These are phyloP conservation scores for Caenorhabditis tropicalis DNA, from an alignment of 1,140 invertebrate species.

Conservation along the genomic window DNA sequence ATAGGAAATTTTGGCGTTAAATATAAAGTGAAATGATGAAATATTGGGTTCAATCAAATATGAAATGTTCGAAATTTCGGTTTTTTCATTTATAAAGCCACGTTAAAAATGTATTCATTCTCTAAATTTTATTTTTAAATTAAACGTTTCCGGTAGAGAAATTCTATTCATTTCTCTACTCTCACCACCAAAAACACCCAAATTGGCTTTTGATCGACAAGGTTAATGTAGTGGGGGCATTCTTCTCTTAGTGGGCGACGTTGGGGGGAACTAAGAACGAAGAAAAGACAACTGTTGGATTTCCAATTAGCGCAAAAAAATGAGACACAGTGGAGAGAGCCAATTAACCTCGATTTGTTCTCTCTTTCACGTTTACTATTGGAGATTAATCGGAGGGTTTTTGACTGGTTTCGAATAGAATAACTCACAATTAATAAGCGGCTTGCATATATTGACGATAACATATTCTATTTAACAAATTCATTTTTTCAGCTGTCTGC, in stretches of 20 bases:
- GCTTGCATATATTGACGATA: too few species aligned
- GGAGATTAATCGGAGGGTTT: not conserved
- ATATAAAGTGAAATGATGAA: too few species aligned
- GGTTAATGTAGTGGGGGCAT: constrained; percentile 1
- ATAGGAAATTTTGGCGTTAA: not conserved
- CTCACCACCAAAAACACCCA: not conserved
- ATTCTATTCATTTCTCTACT: not conserved
- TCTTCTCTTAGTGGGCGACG: not conserved
- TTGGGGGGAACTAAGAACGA: not conserved
- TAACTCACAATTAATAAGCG: too few species aligned
- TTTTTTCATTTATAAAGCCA: too few species aligned
- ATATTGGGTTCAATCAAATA: too few species aligned
- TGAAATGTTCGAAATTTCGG: not conserved
- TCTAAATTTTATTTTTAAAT: too few species aligned
- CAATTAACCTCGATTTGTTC: constrained; percentile 38
- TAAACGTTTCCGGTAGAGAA: too few species aligned
- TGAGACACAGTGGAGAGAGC: not conserved
- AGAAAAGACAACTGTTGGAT: constrained; percentile 17
- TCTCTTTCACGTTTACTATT: not conserved
- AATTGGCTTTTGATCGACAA: constrained; percentile 37
- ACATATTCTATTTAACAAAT: too few species aligned
- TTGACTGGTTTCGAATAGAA: not conserved
- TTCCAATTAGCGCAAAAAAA: constrained; percentile 28
- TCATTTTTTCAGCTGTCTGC: not conserved
- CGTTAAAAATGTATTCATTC: too few species aligned